Conservation (phyloP, 92 coral and sea anemone species). For the Heliopora coerulea region DNA sequence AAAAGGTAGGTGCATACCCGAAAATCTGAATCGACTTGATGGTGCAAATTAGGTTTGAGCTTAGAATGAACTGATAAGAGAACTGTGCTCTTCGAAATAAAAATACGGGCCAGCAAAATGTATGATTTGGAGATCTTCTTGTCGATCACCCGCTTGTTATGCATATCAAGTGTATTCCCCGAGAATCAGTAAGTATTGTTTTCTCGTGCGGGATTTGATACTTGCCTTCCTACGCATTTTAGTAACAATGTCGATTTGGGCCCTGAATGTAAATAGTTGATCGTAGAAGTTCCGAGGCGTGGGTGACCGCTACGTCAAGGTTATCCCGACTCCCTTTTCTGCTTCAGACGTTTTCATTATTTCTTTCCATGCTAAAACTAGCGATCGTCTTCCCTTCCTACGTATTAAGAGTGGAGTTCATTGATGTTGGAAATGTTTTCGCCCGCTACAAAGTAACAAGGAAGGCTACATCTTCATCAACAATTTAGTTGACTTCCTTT, state of each 20-base stretch:
- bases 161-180: constrained; percentile 2
- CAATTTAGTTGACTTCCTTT: constrained; percentile 30
- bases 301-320: constrained; percentile 41
- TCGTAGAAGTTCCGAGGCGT: constrained; percentile 35
- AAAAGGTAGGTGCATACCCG: constrained; percentile 37
- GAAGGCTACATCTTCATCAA: constrained; percentile 18
- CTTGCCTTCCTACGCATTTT: constrained; percentile 37
- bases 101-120: neutral
- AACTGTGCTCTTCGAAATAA: neutral
- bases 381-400: neutral
- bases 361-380: neutral
- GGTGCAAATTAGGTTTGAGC: constrained; percentile 8
- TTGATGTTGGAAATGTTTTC: neutral
- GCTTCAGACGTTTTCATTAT: neutral
- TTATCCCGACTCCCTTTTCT: neutral
- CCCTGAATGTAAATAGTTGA: constrained; percentile 43
- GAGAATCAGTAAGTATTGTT: constrained; percentile 21
- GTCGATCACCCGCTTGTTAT: constrained; percentile 21
- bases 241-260: constrained; percentile 40
- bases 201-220: neutral
- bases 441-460: constrained; percentile 22
- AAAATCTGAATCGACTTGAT: neutral
- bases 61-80: neutral
- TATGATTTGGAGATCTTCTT: constrained; percentile 13
- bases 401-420: neutral